Evolutionary conservation across 2,888 invertebrate genomes (phyloP), one percentile per base, ranked within the genome.

Genomic region (Drosophila anomalata): DNA sequence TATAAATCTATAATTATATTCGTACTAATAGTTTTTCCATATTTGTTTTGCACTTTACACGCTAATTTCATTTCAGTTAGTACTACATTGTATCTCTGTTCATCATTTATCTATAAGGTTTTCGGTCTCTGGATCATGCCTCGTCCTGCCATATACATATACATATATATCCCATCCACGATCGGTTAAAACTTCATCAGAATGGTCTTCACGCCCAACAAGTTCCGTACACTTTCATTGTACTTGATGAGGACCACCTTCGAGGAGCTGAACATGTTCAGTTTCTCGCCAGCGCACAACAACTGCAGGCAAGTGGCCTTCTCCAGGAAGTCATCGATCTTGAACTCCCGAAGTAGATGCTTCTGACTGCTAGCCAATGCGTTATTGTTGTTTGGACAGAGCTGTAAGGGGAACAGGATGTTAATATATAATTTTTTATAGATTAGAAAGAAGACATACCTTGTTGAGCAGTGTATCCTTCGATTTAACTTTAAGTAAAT

Each of bases 241-340:
- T 97, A 96, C 90, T 95, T 94, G 77, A 97, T 95, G 61, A 97
- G 94, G 55, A 95, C 94, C 80, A 97, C 95, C 91, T 96, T 96
- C 52, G 96, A 95, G 46, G 95, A 95, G 65, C 96, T 94, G 26
- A 87, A 80, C 60, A 96, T 94, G 90, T 96, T 96, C 69, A 96
- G 93, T 89, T 95, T 95, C 90, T 96, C 96, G 33, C 96, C 96
- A 47, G 95, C 95, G 84, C 95, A 94, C 68, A 96, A 92, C 56
- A 96, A 93, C 89, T 96, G 96, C 88, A 96, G 95, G 89, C 96
- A 96, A 77, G 95, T 95, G 14, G 96, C 96, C 78, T 95, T 94
- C 89, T 96, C 96, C 68, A 96, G 91, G 90, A 97, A 97, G 89
- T 96, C 96, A 46, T 95, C 94, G 82, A 96, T 95, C 88, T 96